phyloP scores from a whole-genome alignment of 2,113 vertebrate genomes.

The Spheniscus mendiculus region DNA sequence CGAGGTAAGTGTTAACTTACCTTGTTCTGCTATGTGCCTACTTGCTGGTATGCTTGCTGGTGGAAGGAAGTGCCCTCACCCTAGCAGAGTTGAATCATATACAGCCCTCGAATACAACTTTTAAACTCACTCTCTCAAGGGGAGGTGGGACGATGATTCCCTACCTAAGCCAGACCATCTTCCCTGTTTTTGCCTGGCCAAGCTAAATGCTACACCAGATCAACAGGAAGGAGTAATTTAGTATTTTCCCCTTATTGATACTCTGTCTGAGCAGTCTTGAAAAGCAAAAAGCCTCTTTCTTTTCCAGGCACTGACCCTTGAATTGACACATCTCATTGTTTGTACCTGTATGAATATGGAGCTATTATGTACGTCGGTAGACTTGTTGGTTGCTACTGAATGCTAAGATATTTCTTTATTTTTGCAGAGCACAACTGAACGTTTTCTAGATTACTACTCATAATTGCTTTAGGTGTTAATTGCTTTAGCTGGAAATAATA shows the following conservation, averaged over 20 bases:
- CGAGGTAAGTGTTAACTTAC: not conserved
- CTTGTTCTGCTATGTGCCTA: not conserved
- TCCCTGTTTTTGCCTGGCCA: not conserved
- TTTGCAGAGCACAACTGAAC: not conserved
- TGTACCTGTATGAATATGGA: not conserved
- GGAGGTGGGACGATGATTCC: fast-evolving
- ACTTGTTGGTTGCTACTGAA: not conserved
- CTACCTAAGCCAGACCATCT: not conserved
- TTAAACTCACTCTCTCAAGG: not conserved
- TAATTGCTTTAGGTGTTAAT: not conserved
- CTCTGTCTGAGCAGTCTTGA: not conserved
- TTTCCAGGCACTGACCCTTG: not conserved
- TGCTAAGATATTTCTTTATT: not conserved
- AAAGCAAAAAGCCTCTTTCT: not conserved
- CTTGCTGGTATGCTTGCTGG: not conserved
- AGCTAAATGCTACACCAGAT: not conserved
- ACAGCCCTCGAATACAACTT: not conserved
- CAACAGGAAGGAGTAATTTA: not conserved
- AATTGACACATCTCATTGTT: not conserved
- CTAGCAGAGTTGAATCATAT: not conserved
- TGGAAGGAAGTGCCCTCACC: not conserved
- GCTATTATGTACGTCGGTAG: not conserved
- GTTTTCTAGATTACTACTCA: not conserved
- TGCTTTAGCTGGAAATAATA: not conserved
- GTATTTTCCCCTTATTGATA: not conserved